Evolutionary conservation across 2,888 invertebrate genomes (phyloP), one percentile per base, ranked within the genome.

Genomic region (Nemotelus pantherinus): DNA sequence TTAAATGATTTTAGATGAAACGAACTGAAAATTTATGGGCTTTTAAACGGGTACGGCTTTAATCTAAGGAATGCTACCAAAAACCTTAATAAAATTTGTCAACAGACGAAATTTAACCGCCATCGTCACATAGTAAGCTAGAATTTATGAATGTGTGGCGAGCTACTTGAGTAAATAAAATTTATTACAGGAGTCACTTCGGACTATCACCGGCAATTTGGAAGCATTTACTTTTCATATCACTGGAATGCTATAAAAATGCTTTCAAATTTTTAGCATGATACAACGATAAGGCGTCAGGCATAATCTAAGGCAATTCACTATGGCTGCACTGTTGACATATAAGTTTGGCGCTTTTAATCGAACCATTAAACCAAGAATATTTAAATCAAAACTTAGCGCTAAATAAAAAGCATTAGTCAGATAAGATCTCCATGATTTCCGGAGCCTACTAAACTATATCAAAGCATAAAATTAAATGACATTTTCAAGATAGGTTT

Each of bases 211-310:
- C 50, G 50, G 47, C 67, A 67, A 48, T 48, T 67, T 48, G 50
- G 50, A 48, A 67, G 50, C 67, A 67, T 67, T 67, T 67, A 67
- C 67, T 67, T 67, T 50, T 48, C 67, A 50, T 67, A 67, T 67
- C 67, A 48, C 48, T 48, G 67, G 67, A 67, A 67, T 67, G 67
- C 67, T 5, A 63, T 63, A 63, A 63, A 63, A 63, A 63, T 63
- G 63, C 63, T 63, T 63, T 63, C 63, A 63, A 41, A 43, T 63
- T 63, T 10, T 39, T 63, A 63, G 43, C 41, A 3, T 63, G 63
- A 63, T 43, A 63, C 41, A 7, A 63, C 10, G 63, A 63, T 63
- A 63, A 41, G 7, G 63, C 63, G 43, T 43, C 63, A 9, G 63
- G 43, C 43, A 25, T 63, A 3, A 43, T 7, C 41, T 3, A 5